These are phyloP conservation scores for Benitochromis conjunctus DNA, from an alignment of 2,113 vertebrate species.

Conservation along the genomic window DNA sequence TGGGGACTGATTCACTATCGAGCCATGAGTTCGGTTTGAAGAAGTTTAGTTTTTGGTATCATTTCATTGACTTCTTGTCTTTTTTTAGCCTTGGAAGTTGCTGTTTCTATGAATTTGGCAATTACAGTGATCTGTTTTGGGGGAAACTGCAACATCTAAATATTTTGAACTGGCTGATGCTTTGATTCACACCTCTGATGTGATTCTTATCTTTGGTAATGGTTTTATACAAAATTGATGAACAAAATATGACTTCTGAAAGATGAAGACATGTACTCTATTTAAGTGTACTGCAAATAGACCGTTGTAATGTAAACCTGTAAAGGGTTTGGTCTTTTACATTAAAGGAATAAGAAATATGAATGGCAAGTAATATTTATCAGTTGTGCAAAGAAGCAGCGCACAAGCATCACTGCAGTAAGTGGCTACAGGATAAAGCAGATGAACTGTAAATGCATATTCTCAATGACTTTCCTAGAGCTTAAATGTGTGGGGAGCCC, in stretches of 20 bases:
- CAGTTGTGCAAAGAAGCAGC: neutral
- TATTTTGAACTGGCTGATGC: neutral
- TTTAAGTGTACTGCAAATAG: neutral
- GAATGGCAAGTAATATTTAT: neutral
- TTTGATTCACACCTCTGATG: neutral
- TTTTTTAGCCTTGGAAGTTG: neutral
- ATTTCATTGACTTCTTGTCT: neutral
- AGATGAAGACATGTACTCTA: neutral
- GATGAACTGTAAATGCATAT: neutral
- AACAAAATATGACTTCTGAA: neutral
- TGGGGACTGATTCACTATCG: neutral
- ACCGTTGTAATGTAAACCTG: neutral
- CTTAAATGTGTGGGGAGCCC: constrained; percentile 32
- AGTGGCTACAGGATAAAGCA: constrained; percentile 10
- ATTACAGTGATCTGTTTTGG: neutral
- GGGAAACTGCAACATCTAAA: neutral
- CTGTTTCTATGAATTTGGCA: neutral
- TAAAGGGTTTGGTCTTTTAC: neutral
- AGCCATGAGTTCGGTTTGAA: neutral
- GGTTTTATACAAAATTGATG: neutral
- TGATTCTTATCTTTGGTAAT: neutral
- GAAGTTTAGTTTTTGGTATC: neutral
- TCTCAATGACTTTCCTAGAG: neutral
- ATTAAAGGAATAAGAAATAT: neutral
- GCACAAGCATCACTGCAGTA: constrained; percentile 5